These are phyloP conservation scores for Schlechtendalia chinensis DNA, from an alignment of 1,140 invertebrate genomes.

Conservation along the genomic window DNA sequence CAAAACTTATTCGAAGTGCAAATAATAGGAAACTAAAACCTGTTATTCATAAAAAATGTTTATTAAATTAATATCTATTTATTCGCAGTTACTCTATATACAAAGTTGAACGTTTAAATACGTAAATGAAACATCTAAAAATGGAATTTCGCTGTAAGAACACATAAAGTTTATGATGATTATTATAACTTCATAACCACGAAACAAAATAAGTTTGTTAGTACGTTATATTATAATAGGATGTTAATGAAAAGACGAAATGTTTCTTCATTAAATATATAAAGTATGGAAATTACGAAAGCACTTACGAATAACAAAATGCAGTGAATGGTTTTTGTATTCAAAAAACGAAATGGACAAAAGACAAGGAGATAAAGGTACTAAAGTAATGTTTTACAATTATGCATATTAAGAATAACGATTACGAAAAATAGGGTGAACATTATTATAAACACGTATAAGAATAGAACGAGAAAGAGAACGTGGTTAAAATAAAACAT, in stretches of 20 bases:
- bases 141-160: no score
- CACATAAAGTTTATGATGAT: no score
- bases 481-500: background rate
- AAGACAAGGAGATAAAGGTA: background rate
- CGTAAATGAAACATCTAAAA: no score
- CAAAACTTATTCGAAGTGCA: no score
- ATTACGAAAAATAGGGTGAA: slow-evolving; percentile 12
- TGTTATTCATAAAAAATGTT: no score
- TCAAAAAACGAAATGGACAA: background rate
- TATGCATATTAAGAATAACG: background rate
- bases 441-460: background rate
- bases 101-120: no score
- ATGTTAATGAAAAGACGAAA: background rate
- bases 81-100: no score
- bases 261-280: background rate
- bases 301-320: background rate
- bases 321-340: background rate
- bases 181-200: background rate
- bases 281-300: background rate
- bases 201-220: background rate
- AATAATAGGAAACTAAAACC: no score
- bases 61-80: no score
- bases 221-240: background rate
- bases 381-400: background rate
- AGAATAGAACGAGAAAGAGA: background rate